phyloP scores from a whole-genome alignment of 1,140 invertebrate species.

The Xylocopa sonorina region DNA sequence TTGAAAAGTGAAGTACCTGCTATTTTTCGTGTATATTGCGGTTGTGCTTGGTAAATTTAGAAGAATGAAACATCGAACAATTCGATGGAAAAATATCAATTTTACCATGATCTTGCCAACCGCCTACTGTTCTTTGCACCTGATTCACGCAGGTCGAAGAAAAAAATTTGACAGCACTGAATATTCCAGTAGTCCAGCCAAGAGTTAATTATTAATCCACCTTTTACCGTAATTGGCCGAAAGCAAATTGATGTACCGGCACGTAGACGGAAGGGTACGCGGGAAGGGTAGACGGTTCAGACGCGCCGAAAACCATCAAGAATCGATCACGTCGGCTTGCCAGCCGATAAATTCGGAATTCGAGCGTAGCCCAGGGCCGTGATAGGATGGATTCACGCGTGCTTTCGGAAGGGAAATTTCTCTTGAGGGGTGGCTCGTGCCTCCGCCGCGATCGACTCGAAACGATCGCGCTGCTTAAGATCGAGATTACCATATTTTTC shows the following conservation, averaged over 20 bases:
- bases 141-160: too few relatives aligned
- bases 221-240: slow-evolving; percentile 63
- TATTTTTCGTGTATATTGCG: too few relatives aligned
- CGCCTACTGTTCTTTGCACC: too few relatives aligned
- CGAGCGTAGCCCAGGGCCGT: slow-evolving; percentile 18
- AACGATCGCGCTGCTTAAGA: not conserved
- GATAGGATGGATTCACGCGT: slow-evolving; percentile 36
- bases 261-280: not conserved
- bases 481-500: slow-evolving; percentile 1
- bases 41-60: too few relatives aligned
- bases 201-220: slow-evolving; percentile 63
- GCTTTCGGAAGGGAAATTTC: slow-evolving; percentile 35
- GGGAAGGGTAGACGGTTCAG: not conserved
- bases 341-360: slow-evolving; percentile 43
- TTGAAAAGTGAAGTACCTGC: too few relatives aligned
- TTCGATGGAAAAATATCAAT: too few relatives aligned
- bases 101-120: too few relatives aligned
- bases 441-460: not conserved
- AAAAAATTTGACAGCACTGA: too few relatives aligned
- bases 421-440: slow-evolving; percentile 1
- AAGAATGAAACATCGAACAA: too few relatives aligned
- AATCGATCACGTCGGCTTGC: slow-evolving; percentile 42
- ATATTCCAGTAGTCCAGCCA: not conserved
- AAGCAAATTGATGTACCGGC: slow-evolving; percentile 58
- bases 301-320: slow-evolving; percentile 37